Evolutionary conservation across 2,888 invertebrate genomes (phyloP).

Genomic region (Sycophila texana): DNA sequence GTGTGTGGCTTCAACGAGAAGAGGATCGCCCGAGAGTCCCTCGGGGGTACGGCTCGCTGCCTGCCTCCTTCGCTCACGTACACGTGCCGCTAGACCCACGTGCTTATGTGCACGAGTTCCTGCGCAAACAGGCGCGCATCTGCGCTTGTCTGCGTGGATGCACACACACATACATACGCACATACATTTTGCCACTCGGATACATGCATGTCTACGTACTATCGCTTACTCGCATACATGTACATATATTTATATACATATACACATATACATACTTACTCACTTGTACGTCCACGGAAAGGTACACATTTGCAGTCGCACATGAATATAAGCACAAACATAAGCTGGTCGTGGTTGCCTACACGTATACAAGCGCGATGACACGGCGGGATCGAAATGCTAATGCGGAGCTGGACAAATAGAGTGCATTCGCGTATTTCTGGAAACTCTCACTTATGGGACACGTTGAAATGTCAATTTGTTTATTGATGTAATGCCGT

Average conservation of each 20-base stretch:
- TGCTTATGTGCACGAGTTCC: no score
- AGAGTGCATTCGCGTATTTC: no score
- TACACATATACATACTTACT: not conserved
- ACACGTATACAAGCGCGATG: slow-evolving; percentile 1
- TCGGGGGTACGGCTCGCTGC: not conserved
- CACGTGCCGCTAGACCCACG: no score
- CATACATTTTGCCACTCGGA: no score
- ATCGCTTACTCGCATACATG: not conserved
- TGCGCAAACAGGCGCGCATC: no score
- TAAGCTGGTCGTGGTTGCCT: not conserved
- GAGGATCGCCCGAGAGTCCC: not conserved
- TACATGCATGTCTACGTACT: not conserved
- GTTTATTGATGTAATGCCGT: no score
- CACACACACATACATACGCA: not conserved
- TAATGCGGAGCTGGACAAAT: no score
- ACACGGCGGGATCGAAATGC: no score
- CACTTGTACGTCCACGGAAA: not conserved
- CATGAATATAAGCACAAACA: slow-evolving; percentile 11
- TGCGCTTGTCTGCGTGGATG: no score
- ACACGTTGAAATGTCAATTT: no score
- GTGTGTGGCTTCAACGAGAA: not conserved
- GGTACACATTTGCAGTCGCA: not conserved
- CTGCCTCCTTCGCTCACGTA: not conserved
- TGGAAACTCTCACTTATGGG: no score
- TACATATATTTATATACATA: not conserved